Base-by-base conservation (phyloP, 2,797 vertebrate genomes). In the Mallotus villosus region DNA sequence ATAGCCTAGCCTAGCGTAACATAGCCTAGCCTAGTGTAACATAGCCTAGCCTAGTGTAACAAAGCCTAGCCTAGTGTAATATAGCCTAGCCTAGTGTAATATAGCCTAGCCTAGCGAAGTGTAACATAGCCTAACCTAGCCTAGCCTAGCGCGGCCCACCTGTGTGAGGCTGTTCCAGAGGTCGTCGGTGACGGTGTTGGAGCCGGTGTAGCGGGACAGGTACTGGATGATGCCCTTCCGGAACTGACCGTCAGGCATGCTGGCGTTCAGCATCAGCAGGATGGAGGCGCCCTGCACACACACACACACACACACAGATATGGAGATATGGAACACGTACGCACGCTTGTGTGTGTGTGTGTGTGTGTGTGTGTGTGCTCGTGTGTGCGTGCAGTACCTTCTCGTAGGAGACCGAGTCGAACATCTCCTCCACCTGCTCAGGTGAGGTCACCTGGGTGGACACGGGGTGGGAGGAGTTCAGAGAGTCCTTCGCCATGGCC, bases 361-460 rank as follows among this genome's bases (percentile, higher is more conserved):
- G 25, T 53, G 25, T 34, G 25, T n/a, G 24, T 11, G n/a, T n/a
- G 8, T 41, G 16, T 6, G 7, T 29, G 12, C 8, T 32, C 19
- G 14, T 4, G 8, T 16, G 55, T 11, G 32, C 19, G 19, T 5
- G 24, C 58, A 6, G 1, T 90, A 99, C 97, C 97, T 99, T 99
- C 81, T 95, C 92, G 80, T 98, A 99, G 22, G 96, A 97, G 82
- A 99, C 91, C 0, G 91, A 90, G 91, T 98, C 97, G 92, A 99
- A 99, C 95, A 99, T 99, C 91, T 97, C 96, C 75, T 94, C 94
- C 76, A 99, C 95, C 88, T 99, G 95, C 67, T 95, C 94, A 53
- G 94, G 89, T 21, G 94, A 92, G 24, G 92, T 90, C 76, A 96
- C 95, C 57, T 91, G 76, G 21, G 93, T 88, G 1, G 96, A 97